These are phyloP conservation scores for Aphrophora alni DNA, from an alignment of 2,888 invertebrate genomes.

Conservation along the genomic window DNA sequence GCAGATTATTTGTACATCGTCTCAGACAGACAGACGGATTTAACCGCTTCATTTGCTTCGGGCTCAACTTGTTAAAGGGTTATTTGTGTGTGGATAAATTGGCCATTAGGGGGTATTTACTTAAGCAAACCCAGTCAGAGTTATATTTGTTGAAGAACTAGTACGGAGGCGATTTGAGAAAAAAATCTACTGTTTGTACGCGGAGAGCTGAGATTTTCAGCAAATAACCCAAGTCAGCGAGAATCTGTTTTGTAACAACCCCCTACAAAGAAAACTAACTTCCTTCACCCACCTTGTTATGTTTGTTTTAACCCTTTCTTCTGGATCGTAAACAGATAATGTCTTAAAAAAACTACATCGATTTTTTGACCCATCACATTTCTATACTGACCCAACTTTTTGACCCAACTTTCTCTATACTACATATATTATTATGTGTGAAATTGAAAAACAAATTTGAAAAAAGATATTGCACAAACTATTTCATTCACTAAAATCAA, in stretches of 20 bases:
- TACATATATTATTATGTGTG: no score
- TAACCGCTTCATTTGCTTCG: background rate
- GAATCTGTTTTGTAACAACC: background rate
- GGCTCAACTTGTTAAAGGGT: slow-evolving; percentile 2
- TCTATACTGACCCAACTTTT: no score
- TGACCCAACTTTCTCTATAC: no score
- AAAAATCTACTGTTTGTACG: background rate
- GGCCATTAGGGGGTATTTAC: background rate
- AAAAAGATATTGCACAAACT: no score
- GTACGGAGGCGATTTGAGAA: background rate
- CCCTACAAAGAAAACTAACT: background rate
- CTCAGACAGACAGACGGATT: background rate
- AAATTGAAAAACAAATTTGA: no score
- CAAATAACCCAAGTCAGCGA: background rate
- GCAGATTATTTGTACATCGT: background rate
- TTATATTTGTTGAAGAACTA: background rate
- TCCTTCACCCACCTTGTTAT: background rate
- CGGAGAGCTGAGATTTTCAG: background rate
- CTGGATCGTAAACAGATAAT: no score
- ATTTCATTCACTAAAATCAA: no score
- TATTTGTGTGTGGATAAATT: background rate
- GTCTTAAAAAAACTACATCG: no score
- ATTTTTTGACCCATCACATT: no score
- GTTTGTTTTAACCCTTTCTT: no score
- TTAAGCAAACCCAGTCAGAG: background rate